Conservation (phyloP, 1,140 invertebrate species). For the Brachionus calyciflorus region DNA sequence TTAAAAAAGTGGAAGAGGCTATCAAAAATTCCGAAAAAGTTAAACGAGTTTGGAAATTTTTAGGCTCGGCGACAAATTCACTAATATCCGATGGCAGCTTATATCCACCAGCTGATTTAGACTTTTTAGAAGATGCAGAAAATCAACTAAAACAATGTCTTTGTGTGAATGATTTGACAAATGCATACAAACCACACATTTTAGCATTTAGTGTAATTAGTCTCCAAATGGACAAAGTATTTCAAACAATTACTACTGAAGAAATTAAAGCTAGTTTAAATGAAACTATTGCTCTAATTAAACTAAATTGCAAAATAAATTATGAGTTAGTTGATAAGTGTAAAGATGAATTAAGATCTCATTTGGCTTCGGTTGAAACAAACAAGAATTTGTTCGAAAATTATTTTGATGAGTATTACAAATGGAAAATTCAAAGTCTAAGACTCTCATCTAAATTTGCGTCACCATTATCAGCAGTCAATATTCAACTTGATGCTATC, state of each 20-base stretch:
- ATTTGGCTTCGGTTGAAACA: neutral
- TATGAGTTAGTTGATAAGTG: conserved; percentile 13
- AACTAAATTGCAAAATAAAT: neutral
- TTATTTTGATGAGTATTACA: conserved; percentile 19
- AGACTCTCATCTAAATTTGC: neutral
- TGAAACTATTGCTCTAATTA: neutral
- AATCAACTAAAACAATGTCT: conserved; percentile 11
- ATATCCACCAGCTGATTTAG: conserved; percentile 32
- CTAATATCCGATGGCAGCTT: neutral
- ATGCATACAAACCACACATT: neutral
- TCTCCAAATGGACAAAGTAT: conserved; percentile 24
- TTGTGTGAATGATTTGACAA: conserved; percentile 11
- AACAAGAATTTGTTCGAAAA: conserved; percentile 10
- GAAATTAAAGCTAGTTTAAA: neutral
- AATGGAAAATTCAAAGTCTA: neutral
- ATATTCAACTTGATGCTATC: conserved; percentile 8
- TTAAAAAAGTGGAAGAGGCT: neutral
- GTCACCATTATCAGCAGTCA: conserved; percentile 9
- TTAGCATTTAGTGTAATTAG: conserved; percentile 16
- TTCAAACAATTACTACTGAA: neutral
- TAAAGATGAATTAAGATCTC: conserved; percentile 6
- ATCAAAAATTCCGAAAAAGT: neutral
- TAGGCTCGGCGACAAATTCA: neutral
- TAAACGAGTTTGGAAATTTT: neutral
- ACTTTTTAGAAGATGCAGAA: conserved; percentile 19